phyloP scores from a whole-genome alignment of 2,797 vertebrate species.

The Uromys caudimaculatus region DNA sequence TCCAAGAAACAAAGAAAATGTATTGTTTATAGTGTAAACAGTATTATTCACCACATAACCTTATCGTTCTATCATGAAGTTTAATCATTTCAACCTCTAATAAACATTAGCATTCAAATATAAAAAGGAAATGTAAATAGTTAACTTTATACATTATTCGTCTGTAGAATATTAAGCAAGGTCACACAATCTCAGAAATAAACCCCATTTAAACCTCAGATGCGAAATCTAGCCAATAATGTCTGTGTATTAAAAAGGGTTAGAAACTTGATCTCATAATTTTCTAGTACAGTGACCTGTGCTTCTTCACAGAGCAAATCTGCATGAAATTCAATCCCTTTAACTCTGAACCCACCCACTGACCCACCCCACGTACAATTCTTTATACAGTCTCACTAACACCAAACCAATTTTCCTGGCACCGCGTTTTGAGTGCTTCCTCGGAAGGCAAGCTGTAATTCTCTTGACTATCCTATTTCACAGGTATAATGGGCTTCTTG shows the following conservation, averaged over 20 bases:
- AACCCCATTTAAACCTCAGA: background rate
- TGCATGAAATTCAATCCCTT: background rate
- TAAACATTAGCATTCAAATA: background rate
- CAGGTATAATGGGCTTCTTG: background rate
- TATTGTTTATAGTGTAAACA: background rate
- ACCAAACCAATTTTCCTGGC: background rate
- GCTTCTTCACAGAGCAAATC: background rate
- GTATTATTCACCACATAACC: slow-evolving; percentile 23
- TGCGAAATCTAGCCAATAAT: background rate
- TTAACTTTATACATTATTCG: background rate
- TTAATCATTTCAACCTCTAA: slow-evolving; percentile 13
- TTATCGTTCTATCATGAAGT: background rate
- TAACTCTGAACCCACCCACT: background rate
- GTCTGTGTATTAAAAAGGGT: background rate
- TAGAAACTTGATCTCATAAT: background rate
- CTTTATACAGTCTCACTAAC: background rate
- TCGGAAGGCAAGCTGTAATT: background rate
- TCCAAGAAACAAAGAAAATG: background rate
- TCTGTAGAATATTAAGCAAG: background rate
- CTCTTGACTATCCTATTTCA: background rate
- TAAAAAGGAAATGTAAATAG: background rate
- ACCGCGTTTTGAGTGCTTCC: background rate
- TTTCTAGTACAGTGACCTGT: background rate
- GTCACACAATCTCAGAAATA: background rate
- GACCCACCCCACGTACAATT: background rate